Base-by-base conservation (phyloP, 1,140 invertebrate species). In the Neocloeon triangulifer region DNA sequence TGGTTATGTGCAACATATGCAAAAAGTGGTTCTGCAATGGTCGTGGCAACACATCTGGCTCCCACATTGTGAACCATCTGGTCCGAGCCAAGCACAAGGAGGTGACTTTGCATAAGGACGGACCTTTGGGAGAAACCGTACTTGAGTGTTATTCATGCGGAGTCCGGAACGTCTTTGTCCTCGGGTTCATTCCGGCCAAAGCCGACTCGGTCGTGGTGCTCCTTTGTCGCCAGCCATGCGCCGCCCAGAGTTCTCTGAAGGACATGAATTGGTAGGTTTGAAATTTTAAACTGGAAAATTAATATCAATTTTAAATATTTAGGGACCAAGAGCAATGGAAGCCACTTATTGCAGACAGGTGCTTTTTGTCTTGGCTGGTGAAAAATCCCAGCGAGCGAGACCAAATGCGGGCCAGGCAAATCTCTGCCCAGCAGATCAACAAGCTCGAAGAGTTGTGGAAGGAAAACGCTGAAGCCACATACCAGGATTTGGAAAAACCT, bases 21-120 rank as follows among this genome's bases (percentile, higher is more conserved):
- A 91, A 92, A 43, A 96, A 96, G 51, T 99, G 95, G 95, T 98
- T 99, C 50, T 99, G 95, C 52, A 99, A 99, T 66, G 91, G 91
- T 5, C 66, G 91, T 40, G 94, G 94, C 3, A 94, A 89, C 49
- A 97, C 92, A 3, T 91, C 88, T 10, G 94, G 92, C 2, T 95
- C 91, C 30, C 95, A 99, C 46, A 96, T 99, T 38, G 85, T 99
- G 37, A 96, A 96, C 54, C 95, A 99, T 59, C 58, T 99, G 43
- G 94, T 99, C 12, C 60, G 94, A 42, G 88, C 92, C 13, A 95
- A 96, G 49, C 91, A 97, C 47, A 97, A 97, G 49, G 94, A 99
- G 66, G 89, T 98, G 1, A 94, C 88, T 2, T 62, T 99, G 4
- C 95, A 99, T 48, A 79, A 78, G 48, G 92, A 99, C 59, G 92